Evolutionary conservation across 2,797 vertebrate genomes (phyloP).

Genomic region (Hyperoplus lanceolatus): DNA sequence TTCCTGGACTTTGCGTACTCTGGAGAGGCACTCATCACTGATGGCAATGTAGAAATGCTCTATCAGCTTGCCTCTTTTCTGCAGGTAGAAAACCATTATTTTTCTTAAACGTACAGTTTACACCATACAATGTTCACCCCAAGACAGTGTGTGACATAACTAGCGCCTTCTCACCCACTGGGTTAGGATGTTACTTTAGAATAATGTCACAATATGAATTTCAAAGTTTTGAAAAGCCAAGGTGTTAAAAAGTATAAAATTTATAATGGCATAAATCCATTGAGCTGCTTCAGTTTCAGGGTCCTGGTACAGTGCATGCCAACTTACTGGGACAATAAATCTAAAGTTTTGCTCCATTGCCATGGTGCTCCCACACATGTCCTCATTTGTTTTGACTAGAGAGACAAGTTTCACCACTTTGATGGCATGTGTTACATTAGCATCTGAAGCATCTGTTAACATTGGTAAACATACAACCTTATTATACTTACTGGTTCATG

Average conservation of each 20-base stretch:
- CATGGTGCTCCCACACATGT: too few relatives aligned
- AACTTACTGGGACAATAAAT: neutral
- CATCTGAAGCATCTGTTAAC: too few relatives aligned
- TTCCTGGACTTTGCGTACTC: conserved; percentile 98
- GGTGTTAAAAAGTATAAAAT: neutral
- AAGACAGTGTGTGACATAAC: neutral
- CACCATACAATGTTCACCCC: neutral
- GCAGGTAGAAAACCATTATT: conserved; percentile 72
- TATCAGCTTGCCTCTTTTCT: conserved; percentile 90
- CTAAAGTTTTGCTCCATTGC: too few relatives aligned
- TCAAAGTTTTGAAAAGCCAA: neutral
- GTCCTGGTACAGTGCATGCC: too few relatives aligned
- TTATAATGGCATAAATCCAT: neutral
- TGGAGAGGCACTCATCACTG: conserved; percentile 92
- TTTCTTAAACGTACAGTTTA: neutral
- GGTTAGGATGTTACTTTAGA: neutral
- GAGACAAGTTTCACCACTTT: too few relatives aligned
- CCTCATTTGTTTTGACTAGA: too few relatives aligned
- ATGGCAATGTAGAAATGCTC: conserved; percentile 93
- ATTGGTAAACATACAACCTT: neutral
- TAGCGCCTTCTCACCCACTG: neutral
- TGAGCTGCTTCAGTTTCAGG: too few relatives aligned
- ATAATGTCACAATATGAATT: neutral
- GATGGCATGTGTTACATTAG: too few relatives aligned
- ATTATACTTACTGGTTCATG: neutral